Evolutionary conservation across 2,113 vertebrate genomes (phyloP), one percentile per base, ranked within the genome.

Genomic region (Centrocercus urophasianus): DNA sequence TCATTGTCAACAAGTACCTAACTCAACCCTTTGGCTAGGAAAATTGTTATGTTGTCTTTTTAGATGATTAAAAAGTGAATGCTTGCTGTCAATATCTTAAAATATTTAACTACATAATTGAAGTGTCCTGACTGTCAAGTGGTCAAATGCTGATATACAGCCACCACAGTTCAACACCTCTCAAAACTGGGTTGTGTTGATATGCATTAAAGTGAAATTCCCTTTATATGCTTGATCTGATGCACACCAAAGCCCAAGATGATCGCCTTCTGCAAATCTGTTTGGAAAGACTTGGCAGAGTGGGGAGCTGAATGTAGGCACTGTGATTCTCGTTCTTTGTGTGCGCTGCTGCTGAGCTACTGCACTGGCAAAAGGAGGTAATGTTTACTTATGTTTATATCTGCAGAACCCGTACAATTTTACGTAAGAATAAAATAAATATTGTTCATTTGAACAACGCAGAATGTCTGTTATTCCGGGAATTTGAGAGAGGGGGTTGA

Each of bases 371-470:
- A 91, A 50, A 90, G 85, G 65, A 95, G 88, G 83, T 45, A 70
- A 72, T 95, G 79, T 95, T 95, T 95, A 90, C 90, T 91, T 36
- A 2, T 76, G 95, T 95, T 92, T 95, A 48, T 67, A 86, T 93
- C 91, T 93, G 85, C 79, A 88, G 66, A 75, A 56, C 61, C 65
- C 0, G 9, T 63, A 19, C 69, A 78, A 77, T 93, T 93, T 95
- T 94, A 93, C 65, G 74, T 95, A 96, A 95, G 95, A 95, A 93
- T 89, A 95, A 89, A 96, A 95, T 81, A 95, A 96, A 97, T 95
- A 89, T 25, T 71, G 75, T 70, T 88, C 79, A 78, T 93, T 92
- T 95, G 87, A 89, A 71, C 79, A 91, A 56, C 3, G 0, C 82
- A 95, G 91, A 93, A 89, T 80, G 85, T 71, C 96, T 91, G 89